Base-by-base conservation (phyloP, 2,888 invertebrate genomes). In the Lepidocyrtoides sp. region DNA sequence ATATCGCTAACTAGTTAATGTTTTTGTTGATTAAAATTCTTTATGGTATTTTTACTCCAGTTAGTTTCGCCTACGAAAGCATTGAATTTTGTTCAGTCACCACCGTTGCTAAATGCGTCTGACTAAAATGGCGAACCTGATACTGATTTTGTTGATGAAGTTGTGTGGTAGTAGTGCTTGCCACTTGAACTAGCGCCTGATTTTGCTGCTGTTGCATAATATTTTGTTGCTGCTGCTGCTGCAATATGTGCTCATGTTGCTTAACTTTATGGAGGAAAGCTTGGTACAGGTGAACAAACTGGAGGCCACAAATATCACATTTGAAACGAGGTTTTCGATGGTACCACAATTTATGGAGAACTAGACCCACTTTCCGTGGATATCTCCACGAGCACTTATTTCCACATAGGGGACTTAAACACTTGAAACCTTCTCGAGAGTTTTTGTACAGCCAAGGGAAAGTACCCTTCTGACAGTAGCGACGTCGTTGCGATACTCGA, bases 311-410 rank as follows among this genome's bases (percentile, higher is more conserved):
- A 93, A 95, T 95, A 93, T 96, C 96, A 94, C 96, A 96, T 90
- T 95, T 95, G 94, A 95, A 96, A 72, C 94, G 94, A 92, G 94
- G 95, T 91, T 94, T 94, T 48, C 94, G n/a, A 94, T 96, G 96
- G 89, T 95, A 95, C 96, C 96, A 96, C 26, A 95, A 94, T 66
- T 95, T 95, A 94, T 96, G 96, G 85, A 96, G 94, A 81, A 91
- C 14, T 32, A 91, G 75, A 36, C 91, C 92, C 12, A 29, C 69
- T 51, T 89, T 93, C 10, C 92, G 86, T 8, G 84, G 89, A 75
- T 93, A 94, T 20, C 91, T 89, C 84, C 92, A 87, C 14, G 69
- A 82, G 23, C 57, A 57, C 32, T 86, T 85, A 26, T 93, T 82
- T 72, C 89, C 89, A 89, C 93, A 94, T 20, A 89, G 57, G 23